Conservation (phyloP, 2,888 invertebrate species). For the Furcula furcula region DNA sequence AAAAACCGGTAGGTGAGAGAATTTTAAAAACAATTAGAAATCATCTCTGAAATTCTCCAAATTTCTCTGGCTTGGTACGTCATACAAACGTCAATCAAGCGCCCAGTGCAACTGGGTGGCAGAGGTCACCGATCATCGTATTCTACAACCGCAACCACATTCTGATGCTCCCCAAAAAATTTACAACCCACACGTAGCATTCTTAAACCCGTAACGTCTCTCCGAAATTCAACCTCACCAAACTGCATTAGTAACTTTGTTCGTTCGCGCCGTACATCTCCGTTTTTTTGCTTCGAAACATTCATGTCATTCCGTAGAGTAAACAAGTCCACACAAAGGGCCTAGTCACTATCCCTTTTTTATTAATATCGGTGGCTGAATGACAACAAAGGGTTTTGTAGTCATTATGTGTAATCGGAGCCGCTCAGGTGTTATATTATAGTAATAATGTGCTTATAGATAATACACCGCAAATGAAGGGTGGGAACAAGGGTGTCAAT, state of each 20-base stretch:
- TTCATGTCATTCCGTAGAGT: slow-evolving; percentile 69
- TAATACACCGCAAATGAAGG: slow-evolving; percentile 43
- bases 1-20: slow-evolving; percentile 23
- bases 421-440: slow-evolving; percentile 77
- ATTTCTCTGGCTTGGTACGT: slow-evolving; percentile 62
- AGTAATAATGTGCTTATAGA: slow-evolving; percentile 61
- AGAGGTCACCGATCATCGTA: slow-evolving; percentile 70
- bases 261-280: slow-evolving; percentile 44
- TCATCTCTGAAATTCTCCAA: slow-evolving; percentile 55
- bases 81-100: slow-evolving; percentile 76
- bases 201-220: slow-evolving; percentile 29
- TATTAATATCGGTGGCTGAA: slow-evolving; percentile 75
- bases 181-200: slow-evolving; percentile 23
- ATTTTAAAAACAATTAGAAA: slow-evolving; percentile 39
- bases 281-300: slow-evolving; percentile 68
- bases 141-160: slow-evolving; percentile 12
- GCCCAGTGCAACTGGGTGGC: slow-evolving; percentile 68
- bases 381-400: slow-evolving; percentile 68
- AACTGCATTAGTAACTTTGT: slow-evolving; percentile 33
- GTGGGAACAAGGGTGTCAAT: slow-evolving; percentile 17
- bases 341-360: slow-evolving; percentile 69
- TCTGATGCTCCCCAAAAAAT: slow-evolving; percentile 12
- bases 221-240: slow-evolving; percentile 26
- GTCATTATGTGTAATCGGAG: slow-evolving; percentile 71
- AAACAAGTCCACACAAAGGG: slow-evolving; percentile 69